Percentiles rank a stretch among this genome's conserved stretches.
phyloP scores from a whole-genome alignment of 2,797 vertebrate species.

The Sebastes trivittatus region DNA sequence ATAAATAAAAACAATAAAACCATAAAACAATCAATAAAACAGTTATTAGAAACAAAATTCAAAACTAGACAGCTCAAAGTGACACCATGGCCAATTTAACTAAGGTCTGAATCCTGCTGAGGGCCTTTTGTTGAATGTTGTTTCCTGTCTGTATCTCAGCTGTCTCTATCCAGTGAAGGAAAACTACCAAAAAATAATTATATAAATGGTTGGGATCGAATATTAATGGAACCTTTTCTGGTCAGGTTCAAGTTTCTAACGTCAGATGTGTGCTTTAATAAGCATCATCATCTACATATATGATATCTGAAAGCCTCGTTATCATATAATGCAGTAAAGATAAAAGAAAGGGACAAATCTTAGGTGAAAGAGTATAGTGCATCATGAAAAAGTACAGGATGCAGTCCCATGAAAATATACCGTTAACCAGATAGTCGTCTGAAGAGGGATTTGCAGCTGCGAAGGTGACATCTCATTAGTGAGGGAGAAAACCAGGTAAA shows the following conservation, averaged over 20 bases:
- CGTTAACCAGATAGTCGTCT: background rate
- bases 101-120: background rate
- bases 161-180: background rate
- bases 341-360: too few species aligned
- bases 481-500: slow-evolving; percentile 29
- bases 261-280: background rate
- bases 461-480: slow-evolving; percentile 33
- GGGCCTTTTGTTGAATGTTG: background rate
- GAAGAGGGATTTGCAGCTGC: background rate
- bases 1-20: too few species aligned
- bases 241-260: background rate
- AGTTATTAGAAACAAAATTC: too few species aligned
- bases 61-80: too few species aligned
- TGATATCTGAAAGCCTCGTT: background rate
- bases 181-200: background rate
- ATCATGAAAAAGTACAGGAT: background rate
- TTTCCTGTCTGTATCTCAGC: background rate
- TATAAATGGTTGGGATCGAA: background rate
- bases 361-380: background rate
- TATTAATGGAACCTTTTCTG: background rate
- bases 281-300: background rate
- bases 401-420: background rate
- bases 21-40: too few species aligned
- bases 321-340: background rate
- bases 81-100: rapidly evolving